Conservation (phyloP, 2,888 invertebrate genomes). For the Rhaphigaster nebulosa region DNA sequence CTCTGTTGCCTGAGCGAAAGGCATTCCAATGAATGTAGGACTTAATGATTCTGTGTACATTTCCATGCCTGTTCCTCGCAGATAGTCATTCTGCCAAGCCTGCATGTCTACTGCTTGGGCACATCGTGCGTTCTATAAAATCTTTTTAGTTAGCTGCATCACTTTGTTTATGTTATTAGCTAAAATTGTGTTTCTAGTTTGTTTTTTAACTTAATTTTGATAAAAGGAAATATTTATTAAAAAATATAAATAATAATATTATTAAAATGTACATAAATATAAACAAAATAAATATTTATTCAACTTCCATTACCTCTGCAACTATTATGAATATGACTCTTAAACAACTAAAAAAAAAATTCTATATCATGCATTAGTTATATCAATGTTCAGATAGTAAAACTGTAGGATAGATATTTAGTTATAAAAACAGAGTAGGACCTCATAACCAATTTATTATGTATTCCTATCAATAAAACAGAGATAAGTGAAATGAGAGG, state of each 20-base stretch:
- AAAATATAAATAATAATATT: neutral
- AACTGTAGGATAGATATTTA: neutral
- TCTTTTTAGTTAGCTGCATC: slow-evolving; percentile 58
- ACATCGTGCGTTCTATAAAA: slow-evolving; percentile 67
- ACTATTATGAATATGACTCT: neutral
- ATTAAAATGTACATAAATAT: neutral
- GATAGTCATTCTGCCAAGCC: slow-evolving; percentile 99
- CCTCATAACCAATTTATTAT: neutral
- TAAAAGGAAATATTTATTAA: neutral
- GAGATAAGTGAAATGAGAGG: neutral
- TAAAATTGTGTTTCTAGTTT: neutral
- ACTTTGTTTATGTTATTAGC: slow-evolving; percentile 21
- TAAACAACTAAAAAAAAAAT: neutral
- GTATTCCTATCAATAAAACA: neutral
- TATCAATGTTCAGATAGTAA: neutral
- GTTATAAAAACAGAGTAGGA: neutral
- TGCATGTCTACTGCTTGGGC: slow-evolving; percentile 94
- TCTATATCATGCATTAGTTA: neutral
- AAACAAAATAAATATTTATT: neutral
- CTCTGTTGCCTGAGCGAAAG: slow-evolving; percentile 98
- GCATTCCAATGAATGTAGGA: slow-evolving; percentile 97
- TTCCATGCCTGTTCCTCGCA: slow-evolving; percentile 99
- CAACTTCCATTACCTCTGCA: neutral
- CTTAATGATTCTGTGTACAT: slow-evolving; percentile 99
- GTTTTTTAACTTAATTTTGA: neutral